Evolutionary conservation across 2,113 vertebrate genomes (phyloP), one percentile per base, ranked within the genome.

Genomic region (Alaudala cheleensis): DNA sequence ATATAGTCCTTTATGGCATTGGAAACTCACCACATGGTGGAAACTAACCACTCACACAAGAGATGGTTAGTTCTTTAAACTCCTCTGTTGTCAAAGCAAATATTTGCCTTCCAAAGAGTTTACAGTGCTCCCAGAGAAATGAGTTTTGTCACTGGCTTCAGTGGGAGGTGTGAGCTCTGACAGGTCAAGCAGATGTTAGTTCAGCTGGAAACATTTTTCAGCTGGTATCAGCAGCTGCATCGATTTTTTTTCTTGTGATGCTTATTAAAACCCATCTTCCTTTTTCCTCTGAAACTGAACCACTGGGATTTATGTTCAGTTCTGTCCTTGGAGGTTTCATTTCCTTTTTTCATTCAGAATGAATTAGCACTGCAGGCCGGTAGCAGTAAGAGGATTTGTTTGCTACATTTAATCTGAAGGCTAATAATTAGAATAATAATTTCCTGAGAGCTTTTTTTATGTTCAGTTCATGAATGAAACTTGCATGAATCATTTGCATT

Each of bases 191-290:
- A 86, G 82, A 69, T 96, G 44, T 65, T 97, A 77, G 54, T 79
- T 93, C 94, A 96, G 57, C 87, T 95, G 87, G 87, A 82, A 93
- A 53, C 10, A 19, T 66, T 76, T 91, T 90, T 87, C 42, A 91
- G 47, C 62, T 88, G 76, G 12, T 5, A 11, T 89, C 57, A 81
- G 73, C 66, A 83, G 42, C 76, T 95, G 53, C 57, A 22, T 86
- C 1, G 1, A 7, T 31, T 71, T 92, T 93, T 93, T 92, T 88
- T 76, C 17, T 70, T 88, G 33, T 72, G 69, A 44, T 71, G 19
- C 20, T 28, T 67, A 33, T 73, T 34, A 78, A 33, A 26, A 10
- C n/a, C 86, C 16, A 6, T 62, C 51, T 93, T 76, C 29, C 58
- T 67, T 81, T 72, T 49, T 65, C 34, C 26, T 23, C 37, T 72